These are phyloP conservation scores for Lysiphlebus fabarum DNA, from an alignment of 1,140 invertebrate genomes.

Conservation along the genomic window DNA sequence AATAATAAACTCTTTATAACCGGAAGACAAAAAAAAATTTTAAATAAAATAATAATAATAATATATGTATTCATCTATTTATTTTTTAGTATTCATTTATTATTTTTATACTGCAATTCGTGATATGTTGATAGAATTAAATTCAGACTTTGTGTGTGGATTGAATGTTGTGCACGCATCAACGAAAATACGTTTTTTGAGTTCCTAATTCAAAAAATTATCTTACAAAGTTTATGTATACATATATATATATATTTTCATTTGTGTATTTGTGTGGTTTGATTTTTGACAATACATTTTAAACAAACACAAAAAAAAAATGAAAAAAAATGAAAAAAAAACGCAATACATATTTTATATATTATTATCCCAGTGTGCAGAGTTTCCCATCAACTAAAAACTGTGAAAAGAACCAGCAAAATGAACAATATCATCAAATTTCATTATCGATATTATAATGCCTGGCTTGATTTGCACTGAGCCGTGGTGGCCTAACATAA, in stretches of 20 bases:
- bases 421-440: constrained; percentile 56
- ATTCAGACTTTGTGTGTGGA: constrained; percentile 16
- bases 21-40: too few species aligned
- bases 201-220: constrained; percentile 12
- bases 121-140: too few species aligned
- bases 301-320: background rate
- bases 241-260: too few species aligned
- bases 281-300: constrained; percentile 41
- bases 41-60: too few species aligned
- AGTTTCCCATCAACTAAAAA: too few species aligned
- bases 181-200: constrained; percentile 9
- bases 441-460: constrained; percentile 55
- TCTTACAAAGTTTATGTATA: background rate
- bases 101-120: too few species aligned
- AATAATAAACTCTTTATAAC: too few species aligned
- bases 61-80: too few species aligned
- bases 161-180: constrained; percentile 37
- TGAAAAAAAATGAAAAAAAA: background rate
- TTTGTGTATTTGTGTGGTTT: constrained; percentile 37
- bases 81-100: too few species aligned
- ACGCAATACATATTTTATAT: background rate
- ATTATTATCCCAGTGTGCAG: too few species aligned
- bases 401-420: constrained; percentile 35
- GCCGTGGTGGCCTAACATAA: background rate
- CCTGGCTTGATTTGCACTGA: constrained; percentile 44